A percentile compares a stretch with the other conserved stretches of the same genome.
These are phyloP conservation scores for Uloborus plumipes DNA, from an alignment of 2,888 invertebrate genomes.

Conservation along the genomic window DNA sequence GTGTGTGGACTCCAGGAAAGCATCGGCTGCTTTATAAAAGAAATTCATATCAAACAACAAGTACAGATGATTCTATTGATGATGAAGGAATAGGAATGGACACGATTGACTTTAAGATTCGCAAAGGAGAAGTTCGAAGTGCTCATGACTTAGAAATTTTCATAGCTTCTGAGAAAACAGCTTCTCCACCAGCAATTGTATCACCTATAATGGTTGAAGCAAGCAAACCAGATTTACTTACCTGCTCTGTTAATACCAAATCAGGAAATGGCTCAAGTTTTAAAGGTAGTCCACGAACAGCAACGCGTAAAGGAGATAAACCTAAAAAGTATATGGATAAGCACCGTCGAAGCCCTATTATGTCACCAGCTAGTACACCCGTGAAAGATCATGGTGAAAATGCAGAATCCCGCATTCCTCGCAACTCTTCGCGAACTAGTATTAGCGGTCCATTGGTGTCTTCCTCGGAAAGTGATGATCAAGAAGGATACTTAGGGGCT, in stretches of 20 bases:
- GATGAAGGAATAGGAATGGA: slow-evolving; percentile 83
- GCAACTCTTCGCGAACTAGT: slow-evolving; percentile 54
- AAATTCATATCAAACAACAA: slow-evolving; percentile 58
- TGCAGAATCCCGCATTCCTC: slow-evolving; percentile 42
- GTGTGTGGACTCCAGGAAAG: slow-evolving; percentile 42
- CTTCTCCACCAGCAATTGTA: neutral
- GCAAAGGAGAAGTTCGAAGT: slow-evolving; percentile 79
- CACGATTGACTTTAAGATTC: slow-evolving; percentile 79
- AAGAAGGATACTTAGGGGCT: slow-evolving; percentile 34
- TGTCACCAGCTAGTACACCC: slow-evolving; percentile 55
- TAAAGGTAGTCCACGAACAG: slow-evolving; percentile 45
- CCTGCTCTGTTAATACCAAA: slow-evolving; percentile 38
- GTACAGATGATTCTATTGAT: slow-evolving; percentile 74
- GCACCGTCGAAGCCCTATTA: slow-evolving; percentile 44
- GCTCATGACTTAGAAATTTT: slow-evolving; percentile 77
- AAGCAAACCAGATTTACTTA: slow-evolving; percentile 39
- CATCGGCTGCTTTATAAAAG: slow-evolving; percentile 45
- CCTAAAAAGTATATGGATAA: slow-evolving; percentile 39
- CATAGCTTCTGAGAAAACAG: slow-evolving; percentile 40
- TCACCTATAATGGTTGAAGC: slow-evolving; percentile 29
- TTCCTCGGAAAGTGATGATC: slow-evolving; percentile 59
- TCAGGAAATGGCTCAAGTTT: slow-evolving; percentile 12
- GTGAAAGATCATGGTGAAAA: slow-evolving; percentile 41
- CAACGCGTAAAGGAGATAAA: slow-evolving; percentile 45
- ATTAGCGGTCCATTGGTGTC: slow-evolving; percentile 42